Percentiles rank a stretch among this genome's conserved stretches.
Conservation (phyloP, 2,797 vertebrate genomes). For the Rhabdomys pumilio region DNA sequence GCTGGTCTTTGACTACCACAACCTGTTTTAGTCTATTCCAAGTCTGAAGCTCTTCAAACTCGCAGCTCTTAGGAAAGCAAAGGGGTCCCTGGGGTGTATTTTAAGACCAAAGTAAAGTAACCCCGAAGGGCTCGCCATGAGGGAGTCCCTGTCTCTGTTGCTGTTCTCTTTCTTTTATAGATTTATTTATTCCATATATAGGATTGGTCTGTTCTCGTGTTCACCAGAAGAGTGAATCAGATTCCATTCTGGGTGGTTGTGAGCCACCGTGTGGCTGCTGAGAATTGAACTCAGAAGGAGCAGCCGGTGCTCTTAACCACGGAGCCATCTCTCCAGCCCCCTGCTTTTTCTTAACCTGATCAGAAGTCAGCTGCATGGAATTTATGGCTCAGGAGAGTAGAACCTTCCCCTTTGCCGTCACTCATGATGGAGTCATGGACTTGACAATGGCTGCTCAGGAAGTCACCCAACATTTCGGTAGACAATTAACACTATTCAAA, state of each 20-base stretch:
- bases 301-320: not conserved
- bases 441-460: not conserved
- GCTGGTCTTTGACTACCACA: not conserved
- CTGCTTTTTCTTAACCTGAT: not conserved
- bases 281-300: not conserved
- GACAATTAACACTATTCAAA: not conserved
- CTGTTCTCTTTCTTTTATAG: not conserved
- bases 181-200: not conserved
- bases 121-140: not conserved
- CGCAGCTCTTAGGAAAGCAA: not conserved
- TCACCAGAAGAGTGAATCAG: not conserved
- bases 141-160: not conserved
- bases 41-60: not conserved
- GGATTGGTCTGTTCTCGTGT: not conserved
- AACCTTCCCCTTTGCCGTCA: too few species aligned
- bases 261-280: too few species aligned
- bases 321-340: too few species aligned
- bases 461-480: not conserved
- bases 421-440: not conserved
- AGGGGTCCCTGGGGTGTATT: not conserved
- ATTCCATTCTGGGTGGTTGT: not conserved
- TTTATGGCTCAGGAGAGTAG: not conserved
- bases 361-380: not conserved
- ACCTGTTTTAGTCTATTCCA: not conserved
- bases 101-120: not conserved